Conservation (phyloP, 2,888 invertebrate species). For the Campoplex nolae region DNA sequence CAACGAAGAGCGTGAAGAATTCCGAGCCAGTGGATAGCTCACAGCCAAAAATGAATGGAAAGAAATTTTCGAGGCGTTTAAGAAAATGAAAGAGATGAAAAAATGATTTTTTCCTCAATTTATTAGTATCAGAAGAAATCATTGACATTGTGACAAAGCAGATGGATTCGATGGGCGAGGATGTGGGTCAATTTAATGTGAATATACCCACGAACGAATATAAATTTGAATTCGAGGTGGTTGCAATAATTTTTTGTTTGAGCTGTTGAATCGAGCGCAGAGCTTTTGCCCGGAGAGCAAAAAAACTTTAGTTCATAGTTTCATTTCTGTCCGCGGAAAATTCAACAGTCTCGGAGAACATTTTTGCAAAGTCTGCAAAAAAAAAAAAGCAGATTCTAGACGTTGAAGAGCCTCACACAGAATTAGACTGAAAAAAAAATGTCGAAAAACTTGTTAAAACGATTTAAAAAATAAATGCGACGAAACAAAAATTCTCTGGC, state of each 20-base stretch:
- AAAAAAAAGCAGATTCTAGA: constrained; percentile 29
- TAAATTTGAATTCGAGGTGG: neutral
- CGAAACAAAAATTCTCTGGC: constrained; percentile 25
- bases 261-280: neutral
- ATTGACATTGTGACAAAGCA: neutral
- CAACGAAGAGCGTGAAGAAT: neutral
- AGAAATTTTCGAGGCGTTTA: neutral
- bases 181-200: neutral
- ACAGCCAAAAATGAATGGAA: neutral
- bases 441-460: neutral
- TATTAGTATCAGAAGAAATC: neutral
- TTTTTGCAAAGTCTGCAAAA: neutral
- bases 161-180: neutral
- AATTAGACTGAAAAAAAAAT: neutral
- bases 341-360: neutral
- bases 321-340: neutral
- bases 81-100: neutral
- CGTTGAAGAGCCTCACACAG: constrained; percentile 32
- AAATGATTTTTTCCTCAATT: neutral
- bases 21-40: neutral
- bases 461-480: constrained; percentile 10
- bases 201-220: neutral
- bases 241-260: neutral
- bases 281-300: constrained; percentile 21
- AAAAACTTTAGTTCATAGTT: constrained; percentile 33